Conservation (phyloP, 2,797 vertebrate species). For the Sebastes itinus region DNA sequence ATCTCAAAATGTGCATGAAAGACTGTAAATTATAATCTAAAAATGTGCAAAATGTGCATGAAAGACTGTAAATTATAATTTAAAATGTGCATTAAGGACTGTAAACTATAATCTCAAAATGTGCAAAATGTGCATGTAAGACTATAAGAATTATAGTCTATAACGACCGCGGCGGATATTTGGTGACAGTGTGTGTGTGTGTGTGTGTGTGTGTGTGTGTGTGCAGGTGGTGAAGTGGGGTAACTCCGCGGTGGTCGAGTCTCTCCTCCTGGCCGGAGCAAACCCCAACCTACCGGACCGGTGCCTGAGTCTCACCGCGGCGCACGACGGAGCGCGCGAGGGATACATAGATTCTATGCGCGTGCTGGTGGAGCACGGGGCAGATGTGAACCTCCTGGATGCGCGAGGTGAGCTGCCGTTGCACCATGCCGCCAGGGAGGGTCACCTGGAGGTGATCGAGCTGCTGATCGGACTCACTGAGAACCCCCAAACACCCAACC, state of each 20-base stretch:
- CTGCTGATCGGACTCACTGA: slow-evolving; percentile 80
- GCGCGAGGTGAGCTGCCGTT: slow-evolving; percentile 89
- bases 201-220: not conserved
- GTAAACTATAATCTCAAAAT: no score
- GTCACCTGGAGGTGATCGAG: slow-evolving; percentile 84
- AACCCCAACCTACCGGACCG: slow-evolving; percentile 87
- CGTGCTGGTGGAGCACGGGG: slow-evolving; percentile 83
- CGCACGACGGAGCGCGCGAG: slow-evolving; percentile 91
- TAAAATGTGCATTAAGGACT: no score
- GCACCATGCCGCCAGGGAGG: slow-evolving; percentile 90
- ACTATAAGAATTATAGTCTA: no score
- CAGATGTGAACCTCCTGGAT: slow-evolving; percentile 87
- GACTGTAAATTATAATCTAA: no score
- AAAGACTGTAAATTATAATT: no score
- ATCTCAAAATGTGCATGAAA: no score
- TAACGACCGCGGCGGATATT: no score
- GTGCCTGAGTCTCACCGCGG: slow-evolving; percentile 83
- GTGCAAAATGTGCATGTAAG: no score
- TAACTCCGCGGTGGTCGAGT: slow-evolving; percentile 77
- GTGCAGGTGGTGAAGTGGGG: slow-evolving; percentile 89
- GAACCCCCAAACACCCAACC: slow-evolving; percentile 72
- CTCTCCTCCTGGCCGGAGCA: slow-evolving; percentile 83
- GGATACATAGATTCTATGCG: slow-evolving; percentile 89
- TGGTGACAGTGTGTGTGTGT: no score
- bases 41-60: no score